These are phyloP conservation scores for Chrysocyon brachyurus DNA, from an alignment of 2,797 vertebrate genomes.

Conservation along the genomic window DNA sequence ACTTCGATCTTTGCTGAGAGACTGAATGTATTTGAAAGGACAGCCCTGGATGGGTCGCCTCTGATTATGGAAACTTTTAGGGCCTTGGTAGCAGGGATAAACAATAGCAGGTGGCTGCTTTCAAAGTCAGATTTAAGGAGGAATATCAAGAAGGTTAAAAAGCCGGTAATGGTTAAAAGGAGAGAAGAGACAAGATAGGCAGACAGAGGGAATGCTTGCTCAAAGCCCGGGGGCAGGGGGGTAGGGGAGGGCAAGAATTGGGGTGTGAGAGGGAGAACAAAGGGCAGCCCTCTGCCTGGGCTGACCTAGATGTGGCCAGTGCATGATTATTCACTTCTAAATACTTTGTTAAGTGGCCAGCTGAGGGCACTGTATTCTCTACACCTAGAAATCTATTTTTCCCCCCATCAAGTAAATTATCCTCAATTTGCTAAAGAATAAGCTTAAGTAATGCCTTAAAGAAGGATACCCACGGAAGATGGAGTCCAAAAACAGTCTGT, in stretches of 20 bases:
- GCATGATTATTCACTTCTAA: neutral
- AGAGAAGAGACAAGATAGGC: neutral
- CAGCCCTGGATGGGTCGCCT: neutral
- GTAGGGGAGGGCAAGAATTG: neutral
- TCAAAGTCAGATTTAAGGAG: neutral
- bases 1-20: neutral
- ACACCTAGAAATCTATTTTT: neutral
- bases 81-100: neutral
- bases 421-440: slow-evolving; percentile 34
- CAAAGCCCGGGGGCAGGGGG: neutral
- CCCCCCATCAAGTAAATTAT: neutral
- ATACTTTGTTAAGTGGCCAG: slow-evolving; percentile 62
- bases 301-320: neutral
- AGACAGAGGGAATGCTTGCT: neutral
- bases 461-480: neutral
- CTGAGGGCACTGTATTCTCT: slow-evolving; percentile 44
- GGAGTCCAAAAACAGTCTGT: neutral
- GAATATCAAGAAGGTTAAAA: neutral
- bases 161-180: neutral
- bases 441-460: neutral
- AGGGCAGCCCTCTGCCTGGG: neutral
- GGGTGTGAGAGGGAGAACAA: neutral
- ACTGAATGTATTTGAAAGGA: neutral
- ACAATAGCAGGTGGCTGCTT: neutral
- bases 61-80: neutral